Percentiles rank a stretch among this genome's conserved stretches.
Conservation (phyloP, 2,888 invertebrate species). For the Lepidocyrtinus sp. region DNA sequence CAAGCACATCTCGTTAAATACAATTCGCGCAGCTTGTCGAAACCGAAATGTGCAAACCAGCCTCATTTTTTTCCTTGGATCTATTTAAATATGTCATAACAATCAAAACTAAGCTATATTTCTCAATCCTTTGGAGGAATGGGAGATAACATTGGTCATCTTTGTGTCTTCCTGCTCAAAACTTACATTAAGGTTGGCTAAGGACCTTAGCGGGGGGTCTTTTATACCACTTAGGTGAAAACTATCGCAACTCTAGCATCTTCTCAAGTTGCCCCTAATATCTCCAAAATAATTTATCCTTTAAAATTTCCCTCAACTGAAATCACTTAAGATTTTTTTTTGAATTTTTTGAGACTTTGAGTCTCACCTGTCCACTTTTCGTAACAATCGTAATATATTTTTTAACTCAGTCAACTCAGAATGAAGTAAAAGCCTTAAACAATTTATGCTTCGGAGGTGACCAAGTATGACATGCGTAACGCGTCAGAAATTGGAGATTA, state of each 20-base stretch:
- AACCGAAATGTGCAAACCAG: too few relatives aligned
- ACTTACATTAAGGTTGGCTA: not conserved
- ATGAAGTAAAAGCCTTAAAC: too few relatives aligned
- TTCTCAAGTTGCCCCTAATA: not conserved
- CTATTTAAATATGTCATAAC: too few relatives aligned
- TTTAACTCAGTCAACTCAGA: too few relatives aligned
- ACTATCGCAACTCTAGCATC: not conserved
- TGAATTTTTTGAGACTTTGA: not conserved
- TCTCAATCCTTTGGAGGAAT: too few relatives aligned
- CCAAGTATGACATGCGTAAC: conserved; percentile 49
- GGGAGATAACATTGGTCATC: not conserved
- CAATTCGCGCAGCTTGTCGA: too few relatives aligned
- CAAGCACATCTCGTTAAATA: too few relatives aligned
- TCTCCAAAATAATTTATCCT: not conserved
- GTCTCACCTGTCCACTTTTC: not conserved
- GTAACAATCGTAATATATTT: too few relatives aligned
- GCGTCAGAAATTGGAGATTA: conserved; percentile 53
- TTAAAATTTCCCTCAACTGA: not conserved
- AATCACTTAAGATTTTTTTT: not conserved
- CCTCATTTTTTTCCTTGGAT: too few relatives aligned
- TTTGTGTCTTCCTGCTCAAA: not conserved
- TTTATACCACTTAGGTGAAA: too few relatives aligned
- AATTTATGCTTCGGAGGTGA: too few relatives aligned
- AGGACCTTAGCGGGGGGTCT: not conserved
- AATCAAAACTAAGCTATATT: too few relatives aligned